Evolutionary conservation across 2,888 invertebrate species (phyloP).

Genomic region (Acanthopleura granulata): DNA sequence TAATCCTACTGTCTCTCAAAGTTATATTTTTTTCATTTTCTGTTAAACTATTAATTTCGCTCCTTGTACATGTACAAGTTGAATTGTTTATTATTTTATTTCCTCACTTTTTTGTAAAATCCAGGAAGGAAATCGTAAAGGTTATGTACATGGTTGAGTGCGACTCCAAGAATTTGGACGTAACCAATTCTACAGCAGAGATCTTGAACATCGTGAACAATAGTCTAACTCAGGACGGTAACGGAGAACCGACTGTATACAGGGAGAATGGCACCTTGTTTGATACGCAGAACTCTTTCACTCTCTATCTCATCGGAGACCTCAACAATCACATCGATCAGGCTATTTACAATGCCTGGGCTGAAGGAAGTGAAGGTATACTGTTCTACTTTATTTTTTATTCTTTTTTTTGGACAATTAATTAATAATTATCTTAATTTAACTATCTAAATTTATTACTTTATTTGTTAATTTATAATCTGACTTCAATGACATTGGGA

Average conservation of each 20-base stretch:
- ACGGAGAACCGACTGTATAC: neutral
- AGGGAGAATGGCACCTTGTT: neutral
- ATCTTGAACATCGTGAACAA: neutral
- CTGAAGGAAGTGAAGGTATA: neutral
- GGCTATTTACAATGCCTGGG: neutral
- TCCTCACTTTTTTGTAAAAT: too few species aligned
- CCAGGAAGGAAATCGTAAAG: too few species aligned
- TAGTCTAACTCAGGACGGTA: neutral
- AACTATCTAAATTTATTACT: too few species aligned
- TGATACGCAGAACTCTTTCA: neutral
- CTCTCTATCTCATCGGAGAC: neutral
- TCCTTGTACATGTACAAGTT: too few species aligned
- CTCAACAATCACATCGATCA: neutral
- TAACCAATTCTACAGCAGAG: neutral
- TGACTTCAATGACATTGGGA: too few species aligned
- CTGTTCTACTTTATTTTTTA: too few species aligned
- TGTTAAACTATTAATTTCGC: too few species aligned
- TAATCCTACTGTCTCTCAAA: neutral
- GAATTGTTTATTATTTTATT: too few species aligned
- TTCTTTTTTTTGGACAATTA: too few species aligned
- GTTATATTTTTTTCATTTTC: too few species aligned
- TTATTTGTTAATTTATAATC: too few species aligned
- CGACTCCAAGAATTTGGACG: neutral
- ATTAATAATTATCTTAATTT: too few species aligned
- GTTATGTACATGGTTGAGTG: neutral